Evolutionary conservation across 2,797 vertebrate genomes (phyloP), one percentile per base, ranked within the genome.

Genomic region (Macropus fuliginosus): DNA sequence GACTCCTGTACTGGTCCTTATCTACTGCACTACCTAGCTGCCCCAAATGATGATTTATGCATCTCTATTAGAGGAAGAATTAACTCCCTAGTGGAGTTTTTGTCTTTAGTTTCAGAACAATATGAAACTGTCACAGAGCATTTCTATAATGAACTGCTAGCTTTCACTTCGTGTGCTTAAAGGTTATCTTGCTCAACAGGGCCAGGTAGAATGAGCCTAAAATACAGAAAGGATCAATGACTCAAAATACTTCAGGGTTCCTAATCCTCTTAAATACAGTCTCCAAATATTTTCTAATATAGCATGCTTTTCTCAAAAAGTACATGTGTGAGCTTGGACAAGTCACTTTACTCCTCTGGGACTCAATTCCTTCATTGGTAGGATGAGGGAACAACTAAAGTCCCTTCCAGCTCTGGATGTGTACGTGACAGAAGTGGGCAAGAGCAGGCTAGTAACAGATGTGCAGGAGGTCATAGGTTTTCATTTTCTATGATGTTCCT

Each of bases 21-120:
- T 52, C 4, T 4, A 52, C 5, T 52, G 50, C 50, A 52, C 50
- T 5, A 52, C 50, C 50, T 52, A 52, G 50, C 50, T 52, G 50
- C 50, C 50, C 50, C 28, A 28, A 89, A 95, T 54, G 18, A 52
- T 90, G 57, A 74, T 93, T 95, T 96, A 13, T 81, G 62, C 93
- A 59, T 91, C 0, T 95, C 34, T 93, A 57, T 74, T 54, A 34
- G 56, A 93, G 90, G 91, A 92, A 96, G 52, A 21, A 34, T 95
- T 59, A 56, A 56, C 94, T 93, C 54, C 91, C 92, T 55, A 95
- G 91, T 91, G 93, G 24, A 56, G 2, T 92, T 93, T 89, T 62
- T 46, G 54, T 50, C 62, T 95, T 94, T 62, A 29, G 29, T 93
- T 96, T 93, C 94, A 96, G 93, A 96, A 91, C 81, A 92, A 90